A percentile compares a stretch with the other conserved stretches of the same genome.
These are phyloP conservation scores for Polydrusus tereticollis DNA, from an alignment of 2,888 invertebrate genomes.

Conservation along the genomic window DNA sequence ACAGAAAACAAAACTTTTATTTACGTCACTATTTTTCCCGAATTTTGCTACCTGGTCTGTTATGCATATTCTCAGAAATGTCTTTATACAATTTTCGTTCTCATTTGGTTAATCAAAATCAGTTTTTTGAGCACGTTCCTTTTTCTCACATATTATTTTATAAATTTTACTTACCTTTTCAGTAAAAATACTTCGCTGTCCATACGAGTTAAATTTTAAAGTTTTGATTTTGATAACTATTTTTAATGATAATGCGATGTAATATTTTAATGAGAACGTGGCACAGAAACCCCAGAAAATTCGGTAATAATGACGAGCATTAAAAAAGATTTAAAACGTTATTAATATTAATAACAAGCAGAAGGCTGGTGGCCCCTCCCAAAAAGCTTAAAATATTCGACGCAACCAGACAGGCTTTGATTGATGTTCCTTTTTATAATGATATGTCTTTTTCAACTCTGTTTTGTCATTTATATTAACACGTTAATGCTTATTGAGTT, in stretches of 20 bases:
- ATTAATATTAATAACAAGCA: conserved; percentile 46
- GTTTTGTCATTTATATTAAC: conserved; percentile 22
- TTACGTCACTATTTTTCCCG: conserved; percentile 12
- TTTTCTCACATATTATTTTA: no score
- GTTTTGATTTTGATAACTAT: no score
- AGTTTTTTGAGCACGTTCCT: background rate
- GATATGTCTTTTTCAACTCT: conserved; percentile 13
- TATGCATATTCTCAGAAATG: background rate
- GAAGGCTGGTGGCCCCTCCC: conserved; percentile 33
- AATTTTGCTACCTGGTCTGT: conserved; percentile 6
- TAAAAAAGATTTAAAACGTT: conserved; percentile 34
- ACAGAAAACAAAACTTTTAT: conserved; percentile 1
- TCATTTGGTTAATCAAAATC: background rate
- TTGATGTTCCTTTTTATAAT: conserved; percentile 37
- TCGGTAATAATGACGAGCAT: conserved; percentile 35
- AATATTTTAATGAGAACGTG: conserved; percentile 20
- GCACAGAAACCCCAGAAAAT: conserved; percentile 25
- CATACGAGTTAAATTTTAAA: no score
- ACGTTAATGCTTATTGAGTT: background rate
- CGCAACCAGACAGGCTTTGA: conserved; percentile 36
- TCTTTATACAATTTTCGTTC: background rate
- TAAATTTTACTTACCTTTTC: no score
- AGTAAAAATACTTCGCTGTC: no score
- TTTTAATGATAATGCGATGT: background rate
- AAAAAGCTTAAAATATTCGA: conserved; percentile 36